Evolutionary conservation across 2,797 vertebrate genomes (phyloP), one percentile per base, ranked within the genome.

Genomic region (Novumbra hubbsi): DNA sequence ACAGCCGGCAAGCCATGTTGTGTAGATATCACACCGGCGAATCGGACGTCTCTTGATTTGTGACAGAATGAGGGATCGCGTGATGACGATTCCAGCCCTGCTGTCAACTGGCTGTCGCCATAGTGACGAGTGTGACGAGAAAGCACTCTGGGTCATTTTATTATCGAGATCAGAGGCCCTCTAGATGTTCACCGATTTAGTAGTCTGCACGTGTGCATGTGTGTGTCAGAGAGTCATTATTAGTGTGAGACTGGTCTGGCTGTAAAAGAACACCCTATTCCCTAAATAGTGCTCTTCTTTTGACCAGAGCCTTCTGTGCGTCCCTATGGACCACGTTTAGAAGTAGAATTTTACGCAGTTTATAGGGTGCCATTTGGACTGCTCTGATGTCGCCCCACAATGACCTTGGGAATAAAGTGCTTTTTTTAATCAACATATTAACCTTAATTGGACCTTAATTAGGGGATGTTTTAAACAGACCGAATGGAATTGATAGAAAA

Each of bases 401-500:
- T 90, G 87, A 91, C 88, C 88, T 91, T 89, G 84, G 75, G 78
- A 87, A 89, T 85, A 84, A 89, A 85, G 81, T 76, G 77, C 81
- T 84, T 84, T 80, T 84, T 84, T 80, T n/a, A 78, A 76, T 77
- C 76, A 85, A 87, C 78, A 83, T 88, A 90, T 89, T 86, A 89
- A 87, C 85, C 83, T 86, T 90, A 90, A 90, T 88, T 90, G 83
- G 83, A 84, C 71, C 72, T 71, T 87, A 91, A 90, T 90, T 90
- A 90, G 88, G 85, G 81, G 80, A 88, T 78, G 77, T 85, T 79
- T 83, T 72, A 63, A 85, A 89, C 84, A 80, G 79, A 84, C 69
- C 65, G 74, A 45, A 21, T 28, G 76, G 77, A 89, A 86, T 89
- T 90, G 90, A 85, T 73, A 73, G 84, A 78, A 79, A 75, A 78